Evolutionary conservation across 1,140 invertebrate genomes (phyloP).

Genomic region (Popillia japonica): DNA sequence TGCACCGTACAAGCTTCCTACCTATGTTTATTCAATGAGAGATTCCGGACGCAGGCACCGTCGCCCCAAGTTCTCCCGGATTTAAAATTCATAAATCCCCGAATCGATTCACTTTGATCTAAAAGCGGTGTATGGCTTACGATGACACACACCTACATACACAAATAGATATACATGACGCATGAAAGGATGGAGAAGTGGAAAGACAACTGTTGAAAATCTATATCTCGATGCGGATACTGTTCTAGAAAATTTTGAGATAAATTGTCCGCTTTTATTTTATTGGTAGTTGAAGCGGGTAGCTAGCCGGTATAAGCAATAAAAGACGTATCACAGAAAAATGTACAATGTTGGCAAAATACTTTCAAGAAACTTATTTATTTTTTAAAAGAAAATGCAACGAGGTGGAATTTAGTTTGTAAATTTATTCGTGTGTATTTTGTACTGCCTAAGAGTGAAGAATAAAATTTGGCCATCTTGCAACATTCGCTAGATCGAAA

Average conservation of each 20-base stretch:
- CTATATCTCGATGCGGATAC: neutral
- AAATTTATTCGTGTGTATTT: too few species aligned
- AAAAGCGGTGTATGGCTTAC: constrained; percentile 2
- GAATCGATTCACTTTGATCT: constrained; percentile 37
- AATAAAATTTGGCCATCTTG: too few species aligned
- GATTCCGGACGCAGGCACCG: neutral
- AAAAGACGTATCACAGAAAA: too few species aligned
- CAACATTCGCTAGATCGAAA: too few species aligned
- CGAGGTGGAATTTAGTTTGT: too few species aligned
- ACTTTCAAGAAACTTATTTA: too few species aligned
- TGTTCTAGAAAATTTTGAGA: neutral
- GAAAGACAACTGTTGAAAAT: neutral
- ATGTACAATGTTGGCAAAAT: too few species aligned
- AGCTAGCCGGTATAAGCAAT: too few species aligned
- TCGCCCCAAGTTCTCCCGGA: constrained; percentile 9
- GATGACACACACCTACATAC: constrained; percentile 30
- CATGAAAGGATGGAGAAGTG: neutral
- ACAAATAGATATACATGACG: neutral
- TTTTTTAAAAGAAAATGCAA: too few species aligned
- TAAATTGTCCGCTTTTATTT: neutral
- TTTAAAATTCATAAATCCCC: constrained; percentile 32
- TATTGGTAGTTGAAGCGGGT: too few species aligned
- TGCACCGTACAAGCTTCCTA: neutral
- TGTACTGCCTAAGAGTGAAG: too few species aligned
- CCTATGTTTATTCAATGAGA: constrained; percentile 34